Conservation (phyloP, 2,113 vertebrate genomes). For the Pogonocichla stellata region DNA sequence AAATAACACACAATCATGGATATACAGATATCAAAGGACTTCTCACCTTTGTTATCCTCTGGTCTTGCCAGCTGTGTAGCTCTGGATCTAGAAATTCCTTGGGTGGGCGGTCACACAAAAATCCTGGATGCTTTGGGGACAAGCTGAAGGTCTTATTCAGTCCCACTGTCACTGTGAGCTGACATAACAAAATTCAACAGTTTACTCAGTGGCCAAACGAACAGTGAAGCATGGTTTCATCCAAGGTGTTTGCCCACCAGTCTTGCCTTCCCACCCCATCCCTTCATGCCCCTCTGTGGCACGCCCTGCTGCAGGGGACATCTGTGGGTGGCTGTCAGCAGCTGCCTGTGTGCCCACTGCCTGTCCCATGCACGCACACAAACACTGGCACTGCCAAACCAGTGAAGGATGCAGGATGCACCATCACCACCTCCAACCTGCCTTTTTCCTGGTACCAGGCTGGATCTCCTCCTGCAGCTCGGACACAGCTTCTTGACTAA, state of each 20-base stretch:
- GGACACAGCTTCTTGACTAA: not conserved
- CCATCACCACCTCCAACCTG: not conserved
- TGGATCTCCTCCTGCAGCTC: not conserved
- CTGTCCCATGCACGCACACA: not conserved
- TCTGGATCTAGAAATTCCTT: not conserved
- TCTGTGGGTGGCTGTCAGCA: not conserved
- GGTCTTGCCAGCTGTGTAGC: not conserved
- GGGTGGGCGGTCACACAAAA: not conserved
- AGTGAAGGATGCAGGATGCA: too few species aligned
- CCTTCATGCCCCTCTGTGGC: not conserved
- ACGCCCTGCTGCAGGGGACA: not conserved
- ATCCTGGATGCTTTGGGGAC: not conserved
- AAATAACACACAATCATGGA: not conserved
- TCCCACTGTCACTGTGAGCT: not conserved
- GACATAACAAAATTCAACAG: not conserved
- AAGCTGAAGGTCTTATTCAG: not conserved
- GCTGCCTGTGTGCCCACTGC: not conserved
- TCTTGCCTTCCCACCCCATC: not conserved
- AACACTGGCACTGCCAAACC: fast-evolving
- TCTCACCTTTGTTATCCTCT: not conserved
- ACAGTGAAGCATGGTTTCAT: fast-evolving
- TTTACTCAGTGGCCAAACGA: not conserved
- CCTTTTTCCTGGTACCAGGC: not conserved
- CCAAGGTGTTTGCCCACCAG: not conserved
- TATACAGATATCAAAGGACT: not conserved